Evolutionary conservation across 1,140 invertebrate genomes (phyloP).

Genomic region (Ostrea denselamellosa): DNA sequence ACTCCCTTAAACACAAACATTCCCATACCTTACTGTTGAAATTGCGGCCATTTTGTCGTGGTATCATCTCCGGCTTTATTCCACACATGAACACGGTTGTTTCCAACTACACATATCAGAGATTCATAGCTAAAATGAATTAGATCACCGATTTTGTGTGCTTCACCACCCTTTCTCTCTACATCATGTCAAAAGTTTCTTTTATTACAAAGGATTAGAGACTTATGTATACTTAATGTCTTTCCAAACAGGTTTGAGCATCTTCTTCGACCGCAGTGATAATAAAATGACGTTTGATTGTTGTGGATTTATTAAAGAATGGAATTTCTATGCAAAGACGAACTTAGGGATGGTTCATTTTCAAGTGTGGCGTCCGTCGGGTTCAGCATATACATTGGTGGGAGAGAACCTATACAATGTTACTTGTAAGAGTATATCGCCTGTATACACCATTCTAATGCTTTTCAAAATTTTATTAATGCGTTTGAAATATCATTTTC

Average conservation of each 20-base stretch:
- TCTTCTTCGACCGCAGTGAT: slow-evolving; percentile 6
- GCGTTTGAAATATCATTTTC: background rate
- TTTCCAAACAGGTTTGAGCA: slow-evolving; percentile 14
- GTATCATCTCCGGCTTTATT: too few relatives aligned
- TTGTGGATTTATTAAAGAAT: slow-evolving; percentile 42
- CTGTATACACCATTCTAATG: background rate
- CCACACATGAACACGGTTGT: too few relatives aligned
- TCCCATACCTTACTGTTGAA: too few relatives aligned
- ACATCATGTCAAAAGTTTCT: too few relatives aligned
- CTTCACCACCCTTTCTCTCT: too few relatives aligned
- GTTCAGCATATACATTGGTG: background rate
- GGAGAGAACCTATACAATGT: slow-evolving; percentile 45
- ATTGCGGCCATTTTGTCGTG: too few relatives aligned
- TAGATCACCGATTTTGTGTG: too few relatives aligned
- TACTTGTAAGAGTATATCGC: background rate
- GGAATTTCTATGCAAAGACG: slow-evolving; percentile 36
- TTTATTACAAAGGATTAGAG: too few relatives aligned
- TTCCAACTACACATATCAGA: too few relatives aligned
- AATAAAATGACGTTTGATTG: slow-evolving; percentile 2
- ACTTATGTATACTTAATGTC: background rate
- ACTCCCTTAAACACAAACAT: too few relatives aligned
- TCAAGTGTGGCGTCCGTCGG: slow-evolving; percentile 43
- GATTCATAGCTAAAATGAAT: too few relatives aligned
- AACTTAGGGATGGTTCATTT: slow-evolving; percentile 29
- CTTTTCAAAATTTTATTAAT: background rate